Base-by-base conservation (phyloP, 1,140 invertebrate genomes). In the Heliconius nattereri region DNA sequence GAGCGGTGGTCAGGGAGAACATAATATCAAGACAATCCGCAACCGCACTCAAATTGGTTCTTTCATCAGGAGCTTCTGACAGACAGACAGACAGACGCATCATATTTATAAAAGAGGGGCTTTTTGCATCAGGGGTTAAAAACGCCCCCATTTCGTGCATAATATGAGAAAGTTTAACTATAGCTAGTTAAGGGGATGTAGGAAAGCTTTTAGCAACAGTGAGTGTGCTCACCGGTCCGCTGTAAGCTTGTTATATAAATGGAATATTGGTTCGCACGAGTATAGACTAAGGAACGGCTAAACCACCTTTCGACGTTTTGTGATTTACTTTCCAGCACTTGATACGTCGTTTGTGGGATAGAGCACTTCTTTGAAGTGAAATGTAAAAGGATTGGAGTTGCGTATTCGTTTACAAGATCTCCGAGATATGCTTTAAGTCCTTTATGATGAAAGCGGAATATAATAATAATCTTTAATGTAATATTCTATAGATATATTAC, bases 151-250 rank as follows among this genome's bases (percentile, higher is more conserved):
- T 45, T 45, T 45, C 13, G 13, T 45, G 13, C 40, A 45, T 45
- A 45, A 78, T 78, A 75, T 78, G 72, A 82, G 80, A 80, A 76
- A 78, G 70, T 75, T 76, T 74, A 79, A 84, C 75, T 76, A 76
- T 81, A 83, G 78, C 66, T 83, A 81, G 82, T 83, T 83, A 82
- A 83, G 81, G 86, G 73, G 83, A 85, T 86, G 84, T 84, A 78
- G 74, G 77, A 85, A 87, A 85, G 87, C 85, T 89, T 88, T 88
- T 87, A 89, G 85, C 81, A 75, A 83, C 82, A 83, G 76, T 82
- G 79, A 60, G 74, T 80, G 80, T 81, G 78, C 78, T 83, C 74
- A 83, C 82, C 77, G 82, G 78, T 74, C 76, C 81, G 75, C 80
- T 81, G 81, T 86, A 85, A 85, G 82, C 84, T 79, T 76, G 83